Base-by-base conservation (phyloP, 2,888 invertebrate genomes). In the Sepiola atlantica region DNA sequence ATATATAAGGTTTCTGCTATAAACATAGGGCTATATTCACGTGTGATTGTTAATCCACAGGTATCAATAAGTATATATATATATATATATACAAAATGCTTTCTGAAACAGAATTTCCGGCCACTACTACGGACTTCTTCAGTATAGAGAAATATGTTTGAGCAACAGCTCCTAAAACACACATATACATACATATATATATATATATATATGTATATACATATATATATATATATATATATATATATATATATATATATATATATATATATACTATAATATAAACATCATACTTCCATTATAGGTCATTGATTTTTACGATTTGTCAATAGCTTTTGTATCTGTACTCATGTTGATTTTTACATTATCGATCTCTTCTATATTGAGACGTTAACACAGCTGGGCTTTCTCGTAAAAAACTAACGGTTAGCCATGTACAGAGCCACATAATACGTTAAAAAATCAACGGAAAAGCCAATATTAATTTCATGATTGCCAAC, bases 401-500 rank as follows among this genome's bases (percentile, higher is more conserved):
- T 77, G n/a, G n/a, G n/a, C 12, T n/a, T n/a, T n/a, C 77, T 77
- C 77, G n/a, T 32, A 4, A 77, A n/a, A n/a, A 77, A 77, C 77
- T n/a, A 77, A 77, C n/a, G 77, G n/a, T 32, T 32, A 77, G 77
- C 32, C n/a, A n/a, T 77, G 77, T 77, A 77, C 16, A 77, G 77
- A 77, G 77, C n/a, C n/a, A n/a, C 12, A n/a, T n/a, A 77, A 77
- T n/a, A n/a, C n/a, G 77, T 77, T 77, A n/a, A 77, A 77, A 77
- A 77, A 77, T 77, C 77, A 77, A 77, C n/a, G 77, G 16, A 77
- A 45, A n/a, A 77, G n/a, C n/a, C 77, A 77, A 77, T 77, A n/a
- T 77, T 77, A 77, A 77, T 77, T 77, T 32, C 77, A 77, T 77
- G 77, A 77, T 77, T 77, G 77, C 77, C 77, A 77, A 77, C 77